Evolutionary conservation across 2,797 vertebrate species (phyloP).

Genomic region (Macroramphosus scolopax): DNA sequence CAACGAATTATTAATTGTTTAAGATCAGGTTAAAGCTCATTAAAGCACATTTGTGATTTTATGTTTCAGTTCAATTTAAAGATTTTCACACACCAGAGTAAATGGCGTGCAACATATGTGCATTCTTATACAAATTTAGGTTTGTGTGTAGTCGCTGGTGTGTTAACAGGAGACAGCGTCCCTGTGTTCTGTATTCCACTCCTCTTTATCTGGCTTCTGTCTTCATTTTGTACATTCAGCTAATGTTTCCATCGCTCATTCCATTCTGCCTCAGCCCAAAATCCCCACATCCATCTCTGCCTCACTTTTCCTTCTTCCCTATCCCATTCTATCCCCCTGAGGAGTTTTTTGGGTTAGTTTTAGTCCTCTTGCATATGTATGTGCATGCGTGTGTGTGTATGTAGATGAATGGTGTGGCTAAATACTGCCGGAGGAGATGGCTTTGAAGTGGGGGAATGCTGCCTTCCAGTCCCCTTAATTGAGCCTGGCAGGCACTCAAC

Average conservation of each 20-base stretch:
- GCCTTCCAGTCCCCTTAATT: conserved; percentile 66
- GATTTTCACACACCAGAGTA: too few species aligned
- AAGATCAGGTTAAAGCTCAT: too few species aligned
- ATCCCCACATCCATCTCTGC: conserved; percentile 30
- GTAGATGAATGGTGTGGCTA: conserved; percentile 54
- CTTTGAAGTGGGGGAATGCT: conserved; percentile 71
- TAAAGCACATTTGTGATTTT: too few species aligned
- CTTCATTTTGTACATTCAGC: too few species aligned
- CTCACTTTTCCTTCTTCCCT: conserved; percentile 28
- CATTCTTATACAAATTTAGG: background rate
- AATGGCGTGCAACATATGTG: too few species aligned
- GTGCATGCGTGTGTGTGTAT: conserved; percentile 24
- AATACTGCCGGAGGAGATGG: conserved; percentile 68
- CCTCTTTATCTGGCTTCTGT: conserved; percentile 20
- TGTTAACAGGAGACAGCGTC: too few species aligned
- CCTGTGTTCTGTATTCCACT: conserved; percentile 22
- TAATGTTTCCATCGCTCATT: conserved; percentile 37
- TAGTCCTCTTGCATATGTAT: conserved; percentile 21
- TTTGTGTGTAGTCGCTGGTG: conserved; percentile 4
- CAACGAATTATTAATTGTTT: too few species aligned
- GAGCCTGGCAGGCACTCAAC: conserved; percentile 67
- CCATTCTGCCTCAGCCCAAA: conserved; percentile 32
- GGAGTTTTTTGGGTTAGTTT: conserved; percentile 39
- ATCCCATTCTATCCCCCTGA: conserved; percentile 34
- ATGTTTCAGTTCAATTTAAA: too few species aligned